Conservation (phyloP, 2,888 invertebrate genomes). For the Stomorhina lunata region DNA sequence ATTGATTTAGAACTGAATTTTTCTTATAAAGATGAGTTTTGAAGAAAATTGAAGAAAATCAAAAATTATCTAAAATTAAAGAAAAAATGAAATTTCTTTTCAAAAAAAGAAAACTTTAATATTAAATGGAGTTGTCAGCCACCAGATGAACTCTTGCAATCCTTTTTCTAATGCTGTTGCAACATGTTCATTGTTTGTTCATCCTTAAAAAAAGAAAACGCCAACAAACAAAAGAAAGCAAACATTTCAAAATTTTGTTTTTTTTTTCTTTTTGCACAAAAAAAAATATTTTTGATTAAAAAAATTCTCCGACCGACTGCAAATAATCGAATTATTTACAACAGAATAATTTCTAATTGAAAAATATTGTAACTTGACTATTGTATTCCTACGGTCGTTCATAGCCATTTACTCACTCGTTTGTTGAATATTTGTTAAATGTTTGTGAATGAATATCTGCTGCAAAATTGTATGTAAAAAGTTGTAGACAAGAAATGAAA, state of each 20-base stretch:
- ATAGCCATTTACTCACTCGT: no score
- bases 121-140: no score
- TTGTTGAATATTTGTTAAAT: neutral
- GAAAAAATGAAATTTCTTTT: no score
- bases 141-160: neutral
- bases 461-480: constrained; percentile 37
- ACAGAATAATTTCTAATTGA: constrained; percentile 81
- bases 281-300: constrained; percentile 40
- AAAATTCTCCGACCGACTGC: constrained; percentile 76
- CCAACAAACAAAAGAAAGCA: constrained; percentile 28
- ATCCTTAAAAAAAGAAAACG: neutral
- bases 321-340: constrained; percentile 81
- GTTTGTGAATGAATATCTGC: neutral
- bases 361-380: constrained; percentile 78
- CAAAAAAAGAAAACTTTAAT: no score
- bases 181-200: neutral
- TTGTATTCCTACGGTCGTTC: no score
- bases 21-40: neutral
- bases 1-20: constrained; percentile 21
- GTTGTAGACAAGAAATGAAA: constrained; percentile 62
- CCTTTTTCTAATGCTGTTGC: neutral
- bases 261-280: neutral
- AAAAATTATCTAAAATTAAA: no score
- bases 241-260: constrained; percentile 2
- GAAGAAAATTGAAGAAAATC: neutral